Evolutionary conservation across 2,888 invertebrate species (phyloP), one percentile per base, ranked within the genome.

Genomic region (Hirtodrosophila alboralis): DNA sequence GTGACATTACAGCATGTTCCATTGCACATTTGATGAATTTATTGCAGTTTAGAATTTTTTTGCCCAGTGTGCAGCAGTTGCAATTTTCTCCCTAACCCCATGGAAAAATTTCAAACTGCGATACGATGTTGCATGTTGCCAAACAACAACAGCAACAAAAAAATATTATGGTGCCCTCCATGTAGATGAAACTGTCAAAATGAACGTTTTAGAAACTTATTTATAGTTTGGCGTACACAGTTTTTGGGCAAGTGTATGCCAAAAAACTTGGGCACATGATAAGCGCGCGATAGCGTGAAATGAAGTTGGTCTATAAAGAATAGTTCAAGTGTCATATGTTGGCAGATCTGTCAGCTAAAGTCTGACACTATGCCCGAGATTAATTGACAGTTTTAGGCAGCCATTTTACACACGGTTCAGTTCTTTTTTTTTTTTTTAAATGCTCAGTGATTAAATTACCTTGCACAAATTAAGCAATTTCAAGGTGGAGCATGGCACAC

Each of bases 1-100:
- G 87, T 87, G 87, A 87, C 81, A 87, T 85, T 87, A 86, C 87
- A 87, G 86, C 83, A 84, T 84, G 83, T 84, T 86, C 81, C 87
- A 88, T 88, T 89, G 88, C 88, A 84, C 88, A 89, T 88, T 84
- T 89, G 89, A 89, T 87, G 88, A 89, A 88, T 88, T 88, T 88
- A 88, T 88, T 87, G 89, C 88, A 86, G 80, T 88, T 87, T 89
- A 87, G 88, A 89, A 88, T 79, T 87, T 88, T n/a, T 86, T 23
- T 76, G 57, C 59, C 65, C 86, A 76, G 64, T 67, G 57, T 81
- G 83, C 86, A 86, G 84, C 84, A 53, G 76, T 81, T 78, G 86
- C 81, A 84, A 57, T 60, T 68, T 67, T 60, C 41, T n/a, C n/a
- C n/a, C n/a, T n/a, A n/a, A n/a, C 51, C 51, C 28, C 49, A 53